Evolutionary conservation across 2,888 invertebrate genomes (phyloP), one percentile per base, ranked within the genome.

Genomic region (Phlogophora meticulosa): DNA sequence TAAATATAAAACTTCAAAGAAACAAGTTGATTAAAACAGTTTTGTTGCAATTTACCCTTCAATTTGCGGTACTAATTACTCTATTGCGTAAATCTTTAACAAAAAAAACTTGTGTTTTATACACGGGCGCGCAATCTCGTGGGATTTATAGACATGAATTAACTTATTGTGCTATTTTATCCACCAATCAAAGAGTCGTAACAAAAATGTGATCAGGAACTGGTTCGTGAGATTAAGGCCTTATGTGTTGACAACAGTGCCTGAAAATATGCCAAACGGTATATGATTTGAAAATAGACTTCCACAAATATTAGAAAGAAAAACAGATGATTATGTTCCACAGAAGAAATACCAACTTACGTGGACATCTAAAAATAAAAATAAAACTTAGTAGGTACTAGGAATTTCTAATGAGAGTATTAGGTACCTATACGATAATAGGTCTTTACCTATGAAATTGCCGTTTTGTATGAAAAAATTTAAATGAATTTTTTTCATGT

Each of bases 121-220:
- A 65, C 58, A 61, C 61, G 9, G 55, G 63, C 71, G 60, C 49
- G 80, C 73, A 79, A 83, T 73, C 74, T 82, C 82, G 82, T 82
- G 82, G 49, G 82, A 82, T 46, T 65, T 67, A 71, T 63, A 71
- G 66, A 71, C 72, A 67, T 58, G 68, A 76, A 83, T 83, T 79
- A 72, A 76, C 68, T 69, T 74, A 83, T 83, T 82, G 84, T 83
- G 53, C 66, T 49, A 72, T 83, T 83, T 72, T 81, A 76, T 72
- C 20, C 48, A 64, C 24, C 51, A 72, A 71, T 66, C 65, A 70
- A 57, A 62, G 38, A 60, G 49, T 61, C 68, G 28, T 57, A 69
- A 34, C 51, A 59, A 72, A 71, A 64, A 64, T 82, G 53, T 62
- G 46, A 72, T 56, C 62, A 53, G 48, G 61, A 57, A 64, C 22